A percentile compares a stretch with the other conserved stretches of the same genome.
Conservation (phyloP, 2,888 invertebrate species). For the Ectropis crepuscularia region DNA sequence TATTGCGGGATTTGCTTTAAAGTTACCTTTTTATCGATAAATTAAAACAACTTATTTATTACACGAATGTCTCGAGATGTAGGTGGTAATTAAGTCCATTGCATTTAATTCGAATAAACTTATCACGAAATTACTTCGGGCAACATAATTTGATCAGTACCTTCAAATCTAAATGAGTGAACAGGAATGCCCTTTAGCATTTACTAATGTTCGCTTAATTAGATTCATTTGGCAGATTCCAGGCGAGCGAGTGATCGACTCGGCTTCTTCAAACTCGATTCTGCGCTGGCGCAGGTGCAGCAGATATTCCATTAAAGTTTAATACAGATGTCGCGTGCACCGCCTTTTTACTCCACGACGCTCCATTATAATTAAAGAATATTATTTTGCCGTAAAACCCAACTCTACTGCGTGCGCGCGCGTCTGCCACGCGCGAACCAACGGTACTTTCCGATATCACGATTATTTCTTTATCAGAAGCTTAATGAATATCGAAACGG, state of each 20-base stretch:
- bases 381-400: constrained; percentile 81
- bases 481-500: constrained; percentile 49
- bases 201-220: constrained; percentile 63
- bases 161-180: constrained; percentile 43
- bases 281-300: constrained; percentile 71
- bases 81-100: not conserved
- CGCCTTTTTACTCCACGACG: constrained; percentile 75
- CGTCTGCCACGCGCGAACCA: constrained; percentile 68
- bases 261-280: constrained; percentile 58
- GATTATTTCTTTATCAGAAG: constrained; percentile 60
- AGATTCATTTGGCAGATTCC: constrained; percentile 68
- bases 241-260: constrained; percentile 63
- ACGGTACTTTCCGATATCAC: constrained; percentile 62
- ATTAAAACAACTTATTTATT: no score
- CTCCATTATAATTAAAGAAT: constrained; percentile 82
- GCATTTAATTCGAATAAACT: not conserved
- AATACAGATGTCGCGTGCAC: constrained; percentile 83
- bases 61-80: no score
- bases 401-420: constrained; percentile 55
- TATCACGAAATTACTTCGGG: not conserved
- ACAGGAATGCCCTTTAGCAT: constrained; percentile 46
- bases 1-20: no score
- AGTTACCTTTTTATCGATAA: no score
- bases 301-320: constrained; percentile 79
- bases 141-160: constrained; percentile 11